Evolutionary conservation across 2,888 invertebrate genomes (phyloP), one percentile per base, ranked within the genome.

Genomic region (Dendrolimus pini): DNA sequence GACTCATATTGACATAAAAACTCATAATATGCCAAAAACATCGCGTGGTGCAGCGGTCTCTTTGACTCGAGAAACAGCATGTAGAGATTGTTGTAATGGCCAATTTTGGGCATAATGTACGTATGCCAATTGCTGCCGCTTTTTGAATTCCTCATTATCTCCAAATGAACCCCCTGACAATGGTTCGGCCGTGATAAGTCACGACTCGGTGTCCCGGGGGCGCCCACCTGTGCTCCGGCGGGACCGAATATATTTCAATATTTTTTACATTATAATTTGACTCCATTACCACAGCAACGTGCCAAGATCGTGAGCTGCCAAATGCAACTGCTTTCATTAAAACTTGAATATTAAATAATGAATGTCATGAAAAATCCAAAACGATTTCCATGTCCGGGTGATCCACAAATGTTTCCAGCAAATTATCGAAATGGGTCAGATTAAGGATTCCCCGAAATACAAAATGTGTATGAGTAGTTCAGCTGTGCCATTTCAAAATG

Each of bases 191-290:
- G 66, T 78, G 77, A 85, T 90, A 89, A 90, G 89, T 89, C 89
- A 89, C 89, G 89, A 89, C 80, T 70, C 62, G 52, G 55, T 60
- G 67, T 80, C 83, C 85, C 72, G 77, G 68, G 75, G 87, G 83
- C 83, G 71, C 69, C 82, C 89, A 90, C 88, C 89, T 90, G 89
- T 82, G 85, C 79, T 71, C 70, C 78, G 69, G 61, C 66, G 66
- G 72, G 69, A 47, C 47, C 47, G 47, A 2, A 47, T 30, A 47
- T 47, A 47, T 47, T 47, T 47, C 12, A 47, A 47, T 47, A 47
- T 47, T 47, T 47, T 30, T 47, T 54, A 42, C 55, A 57, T 74
- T 72, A 78, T 82, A 85, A 84, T 83, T 83, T 75, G 66, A 68
- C 72, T 69, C 71, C 74, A 84, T 88, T 68, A 74, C 62, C 78